Percentiles rank a stretch among this genome's conserved stretches.
phyloP scores from a whole-genome alignment of 2,797 vertebrate genomes.

The Decapterus maruadsi region DNA sequence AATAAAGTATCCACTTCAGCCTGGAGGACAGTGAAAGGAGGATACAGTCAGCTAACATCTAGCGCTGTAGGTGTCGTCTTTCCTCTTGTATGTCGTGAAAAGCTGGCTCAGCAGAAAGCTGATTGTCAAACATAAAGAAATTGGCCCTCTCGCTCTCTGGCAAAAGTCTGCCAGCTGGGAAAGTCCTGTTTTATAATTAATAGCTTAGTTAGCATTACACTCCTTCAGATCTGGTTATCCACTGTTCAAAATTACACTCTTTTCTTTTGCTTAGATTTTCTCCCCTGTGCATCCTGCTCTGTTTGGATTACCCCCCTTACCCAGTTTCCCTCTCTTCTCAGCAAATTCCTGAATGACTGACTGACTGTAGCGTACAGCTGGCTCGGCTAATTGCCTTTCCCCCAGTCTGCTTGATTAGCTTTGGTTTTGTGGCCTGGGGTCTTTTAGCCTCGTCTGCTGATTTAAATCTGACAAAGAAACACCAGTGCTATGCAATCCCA shows the following conservation, averaged over 20 bases:
- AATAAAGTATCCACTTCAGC: constrained; percentile 42
- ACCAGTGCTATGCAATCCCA: constrained; percentile 23
- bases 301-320: constrained; percentile 23
- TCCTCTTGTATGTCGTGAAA: constrained; percentile 6
- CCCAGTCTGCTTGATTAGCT: constrained; percentile 62
- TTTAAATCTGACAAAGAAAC: constrained; percentile 50
- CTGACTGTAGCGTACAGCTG: constrained; percentile 68
- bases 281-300: constrained; percentile 1
- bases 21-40: constrained; percentile 17
- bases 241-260: not conserved
- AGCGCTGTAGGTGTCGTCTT: constrained; percentile 17
- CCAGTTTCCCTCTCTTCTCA: constrained; percentile 50
- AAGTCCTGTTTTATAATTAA: constrained; percentile 25
- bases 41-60: not conserved
- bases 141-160: constrained; percentile 30
- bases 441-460: constrained; percentile 47
- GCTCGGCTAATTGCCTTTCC: constrained; percentile 55
- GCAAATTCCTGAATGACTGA: constrained; percentile 69
- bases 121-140: constrained; percentile 38
- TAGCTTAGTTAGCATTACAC: constrained; percentile 16
- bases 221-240: not conserved
- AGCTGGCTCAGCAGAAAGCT: constrained; percentile 41
- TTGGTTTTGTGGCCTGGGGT: constrained; percentile 53
- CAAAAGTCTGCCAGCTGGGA: constrained; percentile 18
- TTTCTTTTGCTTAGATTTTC: not conserved